Evolutionary conservation across 1,140 invertebrate species (phyloP).

Genomic region (Radopholus similis): DNA sequence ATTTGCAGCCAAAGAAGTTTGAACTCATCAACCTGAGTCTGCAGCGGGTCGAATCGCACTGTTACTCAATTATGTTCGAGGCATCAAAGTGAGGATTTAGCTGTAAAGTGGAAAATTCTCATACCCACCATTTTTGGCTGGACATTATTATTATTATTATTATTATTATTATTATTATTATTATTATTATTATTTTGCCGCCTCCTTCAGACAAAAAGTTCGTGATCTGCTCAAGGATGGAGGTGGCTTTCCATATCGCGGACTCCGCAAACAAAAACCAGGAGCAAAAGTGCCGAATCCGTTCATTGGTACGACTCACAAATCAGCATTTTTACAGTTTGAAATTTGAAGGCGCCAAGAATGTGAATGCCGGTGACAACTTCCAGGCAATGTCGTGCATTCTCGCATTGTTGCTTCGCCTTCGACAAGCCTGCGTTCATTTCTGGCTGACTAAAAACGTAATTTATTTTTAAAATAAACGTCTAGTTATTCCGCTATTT

Average conservation of each 20-base stretch:
- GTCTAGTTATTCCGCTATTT: conserved; percentile 21
- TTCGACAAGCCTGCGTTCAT: conserved; percentile 53
- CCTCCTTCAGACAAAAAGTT: conserved; percentile 47
- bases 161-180: too few relatives aligned
- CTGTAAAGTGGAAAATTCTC: background rate
- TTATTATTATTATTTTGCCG: too few relatives aligned
- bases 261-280: background rate
- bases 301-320: conserved; percentile 27
- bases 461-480: conserved; percentile 14
- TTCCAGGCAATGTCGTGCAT: conserved; percentile 45
- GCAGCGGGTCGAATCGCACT: conserved; percentile 31
- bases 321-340: background rate
- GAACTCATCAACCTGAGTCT: conserved; percentile 40
- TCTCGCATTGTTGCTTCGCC: conserved; percentile 44
- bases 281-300: conserved; percentile 34
- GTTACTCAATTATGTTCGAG: conserved; percentile 46
- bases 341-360: conserved; percentile 25
- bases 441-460: conserved; percentile 41
- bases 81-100: conserved; percentile 40
- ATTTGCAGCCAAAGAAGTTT: conserved; percentile 29
- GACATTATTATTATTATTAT: too few relatives aligned
- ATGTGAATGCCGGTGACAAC: conserved; percentile 33
- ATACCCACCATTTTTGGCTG: too few relatives aligned
- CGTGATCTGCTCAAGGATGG: conserved; percentile 22
- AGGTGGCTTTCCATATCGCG: conserved; percentile 12